Percentiles rank a stretch among this genome's conserved stretches.
These are phyloP conservation scores for Pitangus sulphuratus DNA, from an alignment of 2,797 vertebrate species.

Conservation along the genomic window DNA sequence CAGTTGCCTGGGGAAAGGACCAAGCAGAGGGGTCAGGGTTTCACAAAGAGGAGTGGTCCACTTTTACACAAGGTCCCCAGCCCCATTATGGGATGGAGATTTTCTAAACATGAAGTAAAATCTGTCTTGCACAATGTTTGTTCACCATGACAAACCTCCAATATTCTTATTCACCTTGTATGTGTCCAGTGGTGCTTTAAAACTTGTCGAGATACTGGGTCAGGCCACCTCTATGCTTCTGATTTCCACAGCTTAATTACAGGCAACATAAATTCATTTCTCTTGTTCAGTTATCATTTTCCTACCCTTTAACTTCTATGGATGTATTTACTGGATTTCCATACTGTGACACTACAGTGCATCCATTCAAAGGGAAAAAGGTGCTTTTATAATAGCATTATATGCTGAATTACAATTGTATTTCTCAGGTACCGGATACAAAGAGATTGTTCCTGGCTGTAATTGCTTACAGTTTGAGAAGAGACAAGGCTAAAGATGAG, in stretches of 20 bases:
- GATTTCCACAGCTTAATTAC: neutral
- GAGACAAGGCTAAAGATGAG: neutral
- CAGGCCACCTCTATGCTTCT: neutral
- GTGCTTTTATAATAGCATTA: neutral
- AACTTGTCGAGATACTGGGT: neutral
- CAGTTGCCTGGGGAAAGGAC: neutral
- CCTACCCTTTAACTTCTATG: neutral
- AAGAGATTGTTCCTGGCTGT: neutral
- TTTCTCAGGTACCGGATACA: neutral
- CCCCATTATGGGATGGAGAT: neutral
- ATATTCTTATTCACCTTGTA: neutral
- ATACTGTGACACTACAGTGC: neutral
- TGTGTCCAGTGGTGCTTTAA: neutral
- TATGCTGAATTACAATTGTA: neutral
- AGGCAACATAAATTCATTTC: neutral
- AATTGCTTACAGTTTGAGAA: neutral
- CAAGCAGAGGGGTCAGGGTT: neutral
- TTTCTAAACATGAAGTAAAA: neutral
- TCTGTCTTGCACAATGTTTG: neutral
- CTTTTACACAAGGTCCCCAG: neutral
- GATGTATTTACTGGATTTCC: neutral
- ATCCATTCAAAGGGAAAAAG: neutral
- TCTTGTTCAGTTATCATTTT: neutral
- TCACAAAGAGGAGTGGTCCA: fast-evolving
- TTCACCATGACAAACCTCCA: neutral